Evolutionary conservation across 2,797 vertebrate genomes (phyloP), one percentile per base, ranked within the genome.

Genomic region (Corythornis leucogaster): DNA sequence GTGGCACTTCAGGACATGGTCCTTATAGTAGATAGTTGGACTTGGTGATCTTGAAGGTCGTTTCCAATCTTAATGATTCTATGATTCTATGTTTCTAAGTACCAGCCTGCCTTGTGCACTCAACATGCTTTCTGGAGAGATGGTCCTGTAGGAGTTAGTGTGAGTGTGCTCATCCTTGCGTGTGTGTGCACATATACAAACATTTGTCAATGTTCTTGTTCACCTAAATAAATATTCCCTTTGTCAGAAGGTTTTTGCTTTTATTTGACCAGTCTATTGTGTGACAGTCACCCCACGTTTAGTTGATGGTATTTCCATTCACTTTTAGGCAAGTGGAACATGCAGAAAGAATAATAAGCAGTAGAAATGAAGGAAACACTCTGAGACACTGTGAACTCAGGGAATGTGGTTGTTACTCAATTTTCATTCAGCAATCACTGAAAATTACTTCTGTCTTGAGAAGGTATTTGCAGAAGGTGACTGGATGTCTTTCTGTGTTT

Each of bases 121-220:
- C 30, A 26, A 4, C 19, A 15, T 8, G 20, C 35, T 73, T 73
- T 46, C 33, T 61, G 54, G 35, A 79, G 53, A 74, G 67, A 45
- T 28, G 18, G 4, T 69, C 8, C 43, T 78, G 33, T 1, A 1
- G 45, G 31, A 75, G 28, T 33, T n/a, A 57, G 12, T 0, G 0
- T 21, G 38, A 55, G 16, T 1, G 0, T 57, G 12, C 14, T 8
- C 26, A 25, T 57, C 13, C n/a, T 76, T 2, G 2, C 0, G 1
- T 28, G 24, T 35, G 9, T 15, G 30, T 13, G 28, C 21, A 40
- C 6, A 2, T 9, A 15, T 53, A 28, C 50, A 46, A 6, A 9
- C 0, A 0, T 53, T 57, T 43, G 17, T 40, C 50, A 58, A 68
- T 46, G 17, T 55, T 26, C 22, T 62, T 22, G 8, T 14, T 86